Base-by-base conservation (phyloP, 2,797 vertebrate genomes). In the Phalloptychus januarius region DNA sequence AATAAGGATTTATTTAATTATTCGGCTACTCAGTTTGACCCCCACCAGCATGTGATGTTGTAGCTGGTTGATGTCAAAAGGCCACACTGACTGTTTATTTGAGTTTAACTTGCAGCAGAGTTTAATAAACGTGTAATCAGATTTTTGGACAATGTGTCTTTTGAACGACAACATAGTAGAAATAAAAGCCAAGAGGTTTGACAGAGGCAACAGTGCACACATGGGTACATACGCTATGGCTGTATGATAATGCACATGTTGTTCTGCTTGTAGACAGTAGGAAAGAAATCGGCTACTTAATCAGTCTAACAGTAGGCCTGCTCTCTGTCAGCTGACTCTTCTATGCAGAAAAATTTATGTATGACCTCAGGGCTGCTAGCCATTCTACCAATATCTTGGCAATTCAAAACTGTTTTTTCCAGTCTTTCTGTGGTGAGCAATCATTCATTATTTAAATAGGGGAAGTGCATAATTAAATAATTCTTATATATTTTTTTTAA, bases 311-410 rank as follows among this genome's bases (percentile, higher is more conserved):
- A 86, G 85, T 78, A 28, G 71, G 86, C 89, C 82, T 91, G 87
- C 78, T 85, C 85, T 89, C 86, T 85, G 88, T 94, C 94, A 95
- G 91, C 89, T 95, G 94, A 94, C 91, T 89, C 44, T 31, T 85
- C 65, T 83, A 44, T 81, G 87, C 72, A 85, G 69, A 87, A 88
- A 88, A 80, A 76, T 77, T 82, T 44, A 48, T 83, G 61, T 76
- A 72, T 76, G 58, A 84, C 83, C 84, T 78, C 73, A 79, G 79
- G 85, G 83, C 46, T 83, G 69, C 50, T 63, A 70, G 76, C 36
- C 67, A 46, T 25, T 79, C 54, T 77, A 46, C 36, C 33, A 42
- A 42, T 13, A 40, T 25, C 5, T 40, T 36, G 18, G 31, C 6
- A 7, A 20, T 36, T 65, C 3, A 36, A 65, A 65, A 23, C 28